Conservation (phyloP, 2,888 invertebrate species). For the Heliconius erato region DNA sequence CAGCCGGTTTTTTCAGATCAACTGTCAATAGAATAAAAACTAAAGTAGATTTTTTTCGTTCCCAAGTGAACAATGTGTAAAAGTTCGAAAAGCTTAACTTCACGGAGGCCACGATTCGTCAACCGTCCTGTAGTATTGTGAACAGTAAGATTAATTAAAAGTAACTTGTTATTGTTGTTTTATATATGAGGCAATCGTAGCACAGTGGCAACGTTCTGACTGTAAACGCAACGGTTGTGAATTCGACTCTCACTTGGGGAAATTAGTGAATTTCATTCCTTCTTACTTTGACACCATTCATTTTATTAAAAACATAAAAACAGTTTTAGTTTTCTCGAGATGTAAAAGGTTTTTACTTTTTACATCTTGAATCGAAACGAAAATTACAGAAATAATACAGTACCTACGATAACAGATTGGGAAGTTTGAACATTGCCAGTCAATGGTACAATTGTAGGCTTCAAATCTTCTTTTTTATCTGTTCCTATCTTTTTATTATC, state of each 20-base stretch:
- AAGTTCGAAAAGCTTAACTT: too few relatives aligned
- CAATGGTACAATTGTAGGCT: constrained; percentile 57
- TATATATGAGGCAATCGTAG: too few relatives aligned
- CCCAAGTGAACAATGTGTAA: too few relatives aligned
- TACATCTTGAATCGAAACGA: not conserved
- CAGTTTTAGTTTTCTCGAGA: not conserved
- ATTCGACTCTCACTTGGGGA: too few relatives aligned
- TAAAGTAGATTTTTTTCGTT: too few relatives aligned
- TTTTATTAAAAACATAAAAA: not conserved
- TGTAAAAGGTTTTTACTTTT: too few relatives aligned
- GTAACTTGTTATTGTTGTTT: too few relatives aligned
- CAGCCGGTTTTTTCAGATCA: constrained; percentile 51
- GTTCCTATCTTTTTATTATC: constrained; percentile 46
- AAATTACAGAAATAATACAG: constrained; percentile 21
- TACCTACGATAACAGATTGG: constrained; percentile 55
- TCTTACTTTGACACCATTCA: not conserved
- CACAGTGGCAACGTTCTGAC: too few relatives aligned
- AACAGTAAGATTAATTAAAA: too few relatives aligned
- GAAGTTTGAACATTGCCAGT: constrained; percentile 57
- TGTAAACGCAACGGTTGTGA: too few relatives aligned
- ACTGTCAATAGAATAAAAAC: constrained; percentile 45
- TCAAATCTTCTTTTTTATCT: constrained; percentile 61
- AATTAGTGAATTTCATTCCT: not conserved
- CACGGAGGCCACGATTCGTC: too few relatives aligned
- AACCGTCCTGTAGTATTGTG: too few relatives aligned